Evolutionary conservation across 1,140 invertebrate species (phyloP), one percentile per base, ranked within the genome.

Genomic region (Nomia melanderi): DNA sequence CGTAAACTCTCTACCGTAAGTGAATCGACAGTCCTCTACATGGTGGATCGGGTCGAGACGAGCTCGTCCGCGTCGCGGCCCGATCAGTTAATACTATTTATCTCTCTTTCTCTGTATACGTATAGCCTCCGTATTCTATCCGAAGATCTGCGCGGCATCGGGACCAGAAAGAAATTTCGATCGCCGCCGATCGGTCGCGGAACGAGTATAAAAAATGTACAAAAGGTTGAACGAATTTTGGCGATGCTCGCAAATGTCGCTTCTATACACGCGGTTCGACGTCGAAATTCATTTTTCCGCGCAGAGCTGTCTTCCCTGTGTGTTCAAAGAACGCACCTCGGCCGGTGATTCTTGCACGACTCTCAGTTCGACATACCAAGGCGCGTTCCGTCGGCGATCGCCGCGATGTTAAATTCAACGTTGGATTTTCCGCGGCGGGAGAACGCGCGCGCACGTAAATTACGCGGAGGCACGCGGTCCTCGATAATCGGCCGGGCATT

Each of bases 31-130:
- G 29, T 54, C 67, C 70, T 78, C 54, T 72, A 78, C 56, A 81
- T 53, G 66, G 59, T 83, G 62, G 50, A 66, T 66, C 72, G 74
- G 67, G 47, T 17, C 36, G 60, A 72, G 41, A 72, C 69, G 67
- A 76, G 60, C 63, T 75, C 63, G 66, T 41, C n/a, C 31, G 25
- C 64, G 67, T 70, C 6, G 20, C n/a, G 59, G 25, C 47, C 36
- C 60, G 67, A 81, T 41, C 60, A 64, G 65, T 86, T 86, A 86
- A 86, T 76, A 83, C 84, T 86, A 86, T 86, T 83, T 86, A 78
- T 86, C 72, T 44, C 14, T 44, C 41, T 20, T 17, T 20, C 81
- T 81, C 63, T 60, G 23, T 50, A 59, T 77, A 17, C 41, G 20
- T 44, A 85, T 84, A 85, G 82, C 74, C 83, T 85, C 75, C 74